Conservation (phyloP, 2,113 vertebrate genomes). For the Tachysurus vachellii region DNA sequence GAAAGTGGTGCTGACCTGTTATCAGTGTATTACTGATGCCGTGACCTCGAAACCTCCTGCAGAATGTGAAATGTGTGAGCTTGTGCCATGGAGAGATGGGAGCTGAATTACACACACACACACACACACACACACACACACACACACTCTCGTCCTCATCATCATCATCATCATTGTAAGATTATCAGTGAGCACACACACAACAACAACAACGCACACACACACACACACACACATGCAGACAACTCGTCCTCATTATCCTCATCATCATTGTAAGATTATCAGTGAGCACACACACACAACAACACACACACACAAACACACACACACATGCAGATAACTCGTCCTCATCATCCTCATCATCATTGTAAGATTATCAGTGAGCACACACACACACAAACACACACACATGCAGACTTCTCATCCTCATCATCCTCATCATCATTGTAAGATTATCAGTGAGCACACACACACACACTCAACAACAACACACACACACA, state of each 20-base stretch:
- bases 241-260: background rate
- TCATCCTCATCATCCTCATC: too few species aligned
- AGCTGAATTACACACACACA: background rate
- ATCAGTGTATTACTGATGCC: background rate
- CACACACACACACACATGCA: background rate
- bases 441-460: too few species aligned
- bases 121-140: background rate
- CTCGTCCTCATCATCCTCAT: too few species aligned
- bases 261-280: background rate
- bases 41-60: background rate
- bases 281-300: background rate
- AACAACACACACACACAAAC: background rate
- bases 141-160: background rate
- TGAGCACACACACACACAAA: too few species aligned
- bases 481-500: too few species aligned
- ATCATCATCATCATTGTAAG: background rate
- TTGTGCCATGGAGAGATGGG: slow-evolving; percentile 16
- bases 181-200: background rate
- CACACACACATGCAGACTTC: too few species aligned
- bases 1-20: background rate
- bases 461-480: background rate
- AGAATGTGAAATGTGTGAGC: background rate
- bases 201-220: background rate
- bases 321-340: background rate
- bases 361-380: too few species aligned